Percentiles rank a stretch among this genome's conserved stretches.
phyloP scores from a whole-genome alignment of 2,113 vertebrate genomes.

The Rhynchomys soricoides region DNA sequence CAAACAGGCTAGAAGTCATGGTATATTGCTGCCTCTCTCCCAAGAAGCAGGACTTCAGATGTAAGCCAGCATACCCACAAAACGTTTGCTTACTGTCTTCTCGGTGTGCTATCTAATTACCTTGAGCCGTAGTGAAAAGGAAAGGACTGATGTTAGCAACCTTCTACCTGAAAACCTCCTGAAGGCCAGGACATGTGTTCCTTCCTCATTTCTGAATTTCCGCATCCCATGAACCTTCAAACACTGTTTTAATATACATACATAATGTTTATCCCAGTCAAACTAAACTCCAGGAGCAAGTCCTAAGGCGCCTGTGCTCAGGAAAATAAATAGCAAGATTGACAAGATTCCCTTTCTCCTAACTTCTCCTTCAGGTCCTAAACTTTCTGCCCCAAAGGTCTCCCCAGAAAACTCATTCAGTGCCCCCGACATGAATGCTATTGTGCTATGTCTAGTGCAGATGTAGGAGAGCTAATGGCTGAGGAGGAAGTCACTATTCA shows the following conservation, averaged over 20 bases:
- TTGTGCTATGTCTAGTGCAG: neutral
- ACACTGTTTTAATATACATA: constrained; percentile 64
- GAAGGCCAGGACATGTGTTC: neutral
- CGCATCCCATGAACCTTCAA: neutral
- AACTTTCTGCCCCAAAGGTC: neutral
- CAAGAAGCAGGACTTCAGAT: neutral
- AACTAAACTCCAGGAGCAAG: constrained; percentile 80
- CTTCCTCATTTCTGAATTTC: neutral
- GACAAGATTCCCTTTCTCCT: constrained; percentile 63
- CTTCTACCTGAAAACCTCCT: neutral
- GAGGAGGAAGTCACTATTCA: neutral
- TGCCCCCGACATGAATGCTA: neutral
- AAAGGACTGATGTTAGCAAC: neutral
- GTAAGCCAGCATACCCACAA: neutral
- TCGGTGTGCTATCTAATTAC: neutral
- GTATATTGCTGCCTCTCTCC: neutral
- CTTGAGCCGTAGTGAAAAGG: neutral
- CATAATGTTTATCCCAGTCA: constrained; percentile 83
- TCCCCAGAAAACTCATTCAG: neutral
- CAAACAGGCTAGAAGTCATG: no score
- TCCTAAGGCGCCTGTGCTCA: neutral
- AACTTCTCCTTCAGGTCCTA: neutral
- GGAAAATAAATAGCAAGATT: constrained; percentile 79
- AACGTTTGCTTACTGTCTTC: neutral
- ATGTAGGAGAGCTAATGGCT: neutral